These are phyloP conservation scores for Vanessa tameamea DNA, from an alignment of 1,140 invertebrate species.

Conservation along the genomic window DNA sequence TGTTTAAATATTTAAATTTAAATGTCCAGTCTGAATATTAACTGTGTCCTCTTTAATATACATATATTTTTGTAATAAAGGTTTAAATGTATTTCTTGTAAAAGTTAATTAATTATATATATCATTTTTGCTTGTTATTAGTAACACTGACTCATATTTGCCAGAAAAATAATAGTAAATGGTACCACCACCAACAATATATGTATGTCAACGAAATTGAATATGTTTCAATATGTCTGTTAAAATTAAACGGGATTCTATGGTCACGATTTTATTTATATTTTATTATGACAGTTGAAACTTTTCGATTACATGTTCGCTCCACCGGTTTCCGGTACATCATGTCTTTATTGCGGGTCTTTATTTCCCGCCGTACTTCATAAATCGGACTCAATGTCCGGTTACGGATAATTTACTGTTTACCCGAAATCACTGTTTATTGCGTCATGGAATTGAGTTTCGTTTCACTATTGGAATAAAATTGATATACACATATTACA, in stretches of 20 bases:
- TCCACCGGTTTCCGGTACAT: conserved; percentile 28
- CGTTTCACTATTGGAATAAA: conserved; percentile 1
- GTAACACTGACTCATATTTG: no score
- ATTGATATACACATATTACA: background rate
- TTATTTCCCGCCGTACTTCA: conserved; percentile 31
- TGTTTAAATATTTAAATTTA: no score
- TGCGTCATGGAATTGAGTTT: conserved; percentile 7
- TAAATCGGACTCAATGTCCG: conserved; percentile 38
- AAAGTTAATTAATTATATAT: no score
- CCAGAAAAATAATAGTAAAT: no score
- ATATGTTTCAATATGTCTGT: background rate
- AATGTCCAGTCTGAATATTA: no score
- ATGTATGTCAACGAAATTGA: no score
- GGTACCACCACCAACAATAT: background rate
- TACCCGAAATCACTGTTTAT: conserved; percentile 29
- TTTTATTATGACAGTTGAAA: conserved; percentile 3
- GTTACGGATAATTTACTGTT: conserved; percentile 32
- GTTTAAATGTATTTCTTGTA: no score
- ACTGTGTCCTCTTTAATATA: no score
- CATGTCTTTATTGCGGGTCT: conserved; percentile 33
- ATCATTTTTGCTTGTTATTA: no score
- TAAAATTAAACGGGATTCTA: no score
- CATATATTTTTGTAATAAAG: no score
- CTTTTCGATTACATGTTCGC: conserved; percentile 16
- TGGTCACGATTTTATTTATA: background rate